Evolutionary conservation across 2,113 vertebrate species (phyloP), one percentile per base, ranked within the genome.

Genomic region (Diphyllodes magnificus): DNA sequence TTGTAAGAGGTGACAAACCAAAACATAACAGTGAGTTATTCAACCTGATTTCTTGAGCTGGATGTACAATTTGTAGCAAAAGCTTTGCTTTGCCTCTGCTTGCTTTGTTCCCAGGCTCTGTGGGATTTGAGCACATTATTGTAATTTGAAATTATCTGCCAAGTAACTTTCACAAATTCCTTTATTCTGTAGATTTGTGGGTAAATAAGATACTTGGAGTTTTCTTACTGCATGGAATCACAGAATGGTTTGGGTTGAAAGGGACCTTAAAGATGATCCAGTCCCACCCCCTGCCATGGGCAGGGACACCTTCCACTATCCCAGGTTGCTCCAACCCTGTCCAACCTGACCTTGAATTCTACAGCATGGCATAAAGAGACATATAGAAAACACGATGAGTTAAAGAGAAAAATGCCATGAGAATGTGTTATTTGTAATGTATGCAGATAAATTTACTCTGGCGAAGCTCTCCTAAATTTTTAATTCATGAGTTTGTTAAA

Each of bases 401-500:
- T 86, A 39, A 64, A 68, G 37, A 63, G 30, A 68, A 91, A 79
- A 85, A 65, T 79, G n/a, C 45, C 40, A 17, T 1, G n/a, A 49
- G 49, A 57, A 17, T 0, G 0, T 60, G 53, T 69, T 78, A 42
- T 77, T 94, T 88, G 54, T 73, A 87, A 73, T 73, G 35, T 11
- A 77, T 73, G 82, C 54, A 90, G 88, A 91, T 73, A 61, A 82
- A 95, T 95, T 73, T 89, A 66, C 57, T 37, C 75, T 77, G 78
- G 42, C 30, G 85, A 92, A 89, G 75, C 78, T 65, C 39, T 42
- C 84, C 75, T 88, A 80, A 76, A 89, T 80, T 95, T 90, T 90
- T 94, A 94, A 97, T 95, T 97, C 18, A 77, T 87, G 70, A 94
- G 53, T 91, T 89, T 90, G 81, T 79, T 95, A 96, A 95, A 92